Percentiles rank a stretch among this genome's conserved stretches.
Conservation (phyloP, 2,888 invertebrate species). For the Neoscelio sp. region DNA sequence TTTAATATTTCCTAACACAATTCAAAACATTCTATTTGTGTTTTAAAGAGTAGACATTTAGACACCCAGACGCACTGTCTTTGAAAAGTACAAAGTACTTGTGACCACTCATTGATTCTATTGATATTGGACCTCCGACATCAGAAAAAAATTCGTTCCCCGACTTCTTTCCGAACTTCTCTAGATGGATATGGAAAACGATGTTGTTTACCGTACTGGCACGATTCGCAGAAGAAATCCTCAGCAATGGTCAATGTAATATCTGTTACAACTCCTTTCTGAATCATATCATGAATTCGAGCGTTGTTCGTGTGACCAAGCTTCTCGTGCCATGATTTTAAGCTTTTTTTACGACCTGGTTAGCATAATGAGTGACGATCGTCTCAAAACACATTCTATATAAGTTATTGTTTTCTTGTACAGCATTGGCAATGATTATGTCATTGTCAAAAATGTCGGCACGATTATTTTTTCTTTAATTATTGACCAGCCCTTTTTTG, state of each 20-base stretch:
- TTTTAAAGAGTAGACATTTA: neutral
- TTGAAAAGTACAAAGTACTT: conserved; percentile 14
- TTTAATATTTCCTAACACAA: neutral
- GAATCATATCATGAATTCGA: too few species aligned
- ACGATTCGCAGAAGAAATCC: too few species aligned
- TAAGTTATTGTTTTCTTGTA: too few species aligned
- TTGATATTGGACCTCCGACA: conserved; percentile 43
- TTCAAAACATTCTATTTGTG: conserved; percentile 19
- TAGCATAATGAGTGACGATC: too few species aligned
- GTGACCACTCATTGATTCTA: conserved; percentile 10
- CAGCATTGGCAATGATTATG: too few species aligned
- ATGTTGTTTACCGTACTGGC: conserved; percentile 44
- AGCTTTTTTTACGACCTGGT: too few species aligned
- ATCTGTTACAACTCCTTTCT: too few species aligned
- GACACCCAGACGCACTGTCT: neutral
- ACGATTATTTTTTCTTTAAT: conserved; percentile 42
- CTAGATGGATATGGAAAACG: conserved; percentile 5
- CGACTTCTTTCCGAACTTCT: conserved; percentile 1
- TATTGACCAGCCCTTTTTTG: conserved; percentile 52
- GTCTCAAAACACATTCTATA: too few species aligned
- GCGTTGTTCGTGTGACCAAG: too few species aligned
- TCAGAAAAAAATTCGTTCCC: conserved; percentile 39
- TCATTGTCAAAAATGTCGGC: too few species aligned
- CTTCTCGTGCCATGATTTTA: too few species aligned
- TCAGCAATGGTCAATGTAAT: too few species aligned